Base-by-base conservation (phyloP, 2,797 vertebrate species). In the Crypturellus tataupa region DNA sequence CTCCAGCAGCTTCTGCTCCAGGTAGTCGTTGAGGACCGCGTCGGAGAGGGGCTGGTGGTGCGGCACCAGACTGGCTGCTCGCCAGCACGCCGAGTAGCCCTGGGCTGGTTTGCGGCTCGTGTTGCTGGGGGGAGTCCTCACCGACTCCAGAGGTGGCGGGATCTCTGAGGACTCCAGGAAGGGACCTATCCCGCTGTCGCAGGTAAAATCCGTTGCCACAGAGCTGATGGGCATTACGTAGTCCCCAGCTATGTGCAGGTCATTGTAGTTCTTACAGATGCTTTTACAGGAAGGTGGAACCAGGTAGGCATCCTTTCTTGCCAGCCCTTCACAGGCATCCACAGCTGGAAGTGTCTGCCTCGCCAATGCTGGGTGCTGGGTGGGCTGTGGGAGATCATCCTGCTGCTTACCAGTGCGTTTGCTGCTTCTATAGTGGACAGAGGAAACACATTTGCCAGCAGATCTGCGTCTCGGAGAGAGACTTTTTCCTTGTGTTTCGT, bases 181-280 rank as follows among this genome's bases (percentile, higher is more conserved):
- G 58, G 99, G 99, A 2, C 98, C 98, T 3, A 94, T 96, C 56
- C 97, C 96, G 1, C 96, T 96, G 76, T 98, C 96, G 1, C 97
- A 96, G 51, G 97, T 97, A 53, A 98, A 98, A 86, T 98, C 98
- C 1, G 97, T 98, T 0, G 97, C 95, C 63, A 97, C 97, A 10
- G 98, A 98, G 77, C 97, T 98, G 17, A 99, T 97, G 4, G 99
- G 99, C 96, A 99, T 93, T 63, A 99, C 99, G 3, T 99, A 99
- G 93, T 98, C 99, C 4, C 99, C 99, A 3, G 98, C 99, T 47
- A 99, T 99, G 39, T 99, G 98, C 93, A 99, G 97, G 95, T 99
- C 99, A 0, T 98, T 99, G 97, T 99, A 99, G 97, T 99, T 98
- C 93, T 99, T 98, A 93, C 98, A 99, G 95, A 99, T 99, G 97